phyloP scores from a whole-genome alignment of 1,140 invertebrate species.

The Brachionus rubens region DNA sequence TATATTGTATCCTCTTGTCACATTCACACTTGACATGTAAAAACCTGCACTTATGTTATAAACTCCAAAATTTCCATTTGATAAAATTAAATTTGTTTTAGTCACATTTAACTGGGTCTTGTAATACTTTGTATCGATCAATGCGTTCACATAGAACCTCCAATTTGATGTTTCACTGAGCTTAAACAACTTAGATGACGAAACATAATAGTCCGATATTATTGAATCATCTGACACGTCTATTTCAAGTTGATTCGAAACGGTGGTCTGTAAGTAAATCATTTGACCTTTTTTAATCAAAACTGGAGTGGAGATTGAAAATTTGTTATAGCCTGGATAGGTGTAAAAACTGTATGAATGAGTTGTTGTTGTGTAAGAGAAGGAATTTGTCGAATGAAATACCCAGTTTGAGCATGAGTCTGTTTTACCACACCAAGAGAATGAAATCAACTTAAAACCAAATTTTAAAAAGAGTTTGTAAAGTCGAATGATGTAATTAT shows the following conservation, averaged over 20 bases:
- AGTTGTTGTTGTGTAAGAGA: too few species aligned
- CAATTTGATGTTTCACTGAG: not conserved
- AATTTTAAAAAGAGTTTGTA: too few species aligned
- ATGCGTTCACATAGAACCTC: slow-evolving; percentile 1
- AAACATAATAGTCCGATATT: not conserved
- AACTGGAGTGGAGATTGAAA: not conserved
- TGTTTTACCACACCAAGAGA: too few species aligned
- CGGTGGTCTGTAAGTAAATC: not conserved
- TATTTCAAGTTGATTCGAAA: not conserved
- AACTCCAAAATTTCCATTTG: not conserved
- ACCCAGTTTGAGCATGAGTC: not conserved
- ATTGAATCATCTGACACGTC: not conserved
- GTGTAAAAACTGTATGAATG: too few species aligned
- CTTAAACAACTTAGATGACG: too few species aligned
- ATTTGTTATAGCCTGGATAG: not conserved
- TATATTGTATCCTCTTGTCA: too few species aligned
- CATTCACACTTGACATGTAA: too few species aligned
- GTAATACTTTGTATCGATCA: slow-evolving; percentile 11
- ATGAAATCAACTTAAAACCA: not conserved
- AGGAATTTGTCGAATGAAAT: too few species aligned
- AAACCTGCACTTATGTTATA: not conserved
- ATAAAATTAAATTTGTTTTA: not conserved
- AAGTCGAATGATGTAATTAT: not conserved
- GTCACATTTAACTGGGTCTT: not conserved
- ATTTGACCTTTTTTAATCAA: not conserved